Evolutionary conservation across 2,888 invertebrate genomes (phyloP), one percentile per base, ranked within the genome.

Genomic region (Epistrophe eligans): DNA sequence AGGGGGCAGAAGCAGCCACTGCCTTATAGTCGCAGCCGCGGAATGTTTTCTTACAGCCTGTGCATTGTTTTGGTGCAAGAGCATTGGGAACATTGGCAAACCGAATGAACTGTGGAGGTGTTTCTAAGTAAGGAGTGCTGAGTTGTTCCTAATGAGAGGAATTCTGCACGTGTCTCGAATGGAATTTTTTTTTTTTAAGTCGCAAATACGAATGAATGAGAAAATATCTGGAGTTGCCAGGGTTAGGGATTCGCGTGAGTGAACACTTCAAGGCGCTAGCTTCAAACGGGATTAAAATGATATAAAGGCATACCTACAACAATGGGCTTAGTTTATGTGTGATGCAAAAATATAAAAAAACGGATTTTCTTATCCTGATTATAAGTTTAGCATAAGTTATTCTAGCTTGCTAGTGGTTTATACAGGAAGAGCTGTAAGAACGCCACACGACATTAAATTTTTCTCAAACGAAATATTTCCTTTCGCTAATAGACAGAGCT

Each of bases 111-210:
- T 79, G 52, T 66, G 70, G 58, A 84, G 84, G 84, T 84, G 76
- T 79, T 58, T 77, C 76, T 76, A 55, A 72, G 66, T 72, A 80
- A 84, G 76, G 80, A 80, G 76, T 84, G 74, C 76, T 84, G 74
- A 24, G 24, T 66, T 76, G 71, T 50, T 45, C 66, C 43, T 71
- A 80, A 80, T 80, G 66, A 72, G 79, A 57, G 52, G 76, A 80
- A 80, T 76, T 64, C 43, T 72, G 71, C 84, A 84, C 84, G 84
- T 84, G 80, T 76, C 45, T 70, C 66, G 76, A 80, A 80, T 80
- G 71, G 71, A 76, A 84, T 84, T 64, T 57, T 52, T 79, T 32
- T 24, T 57, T 52, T 79, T 32, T 24, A 11, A 24, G n/a, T 17
- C n/a, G 10, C 50, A 60, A 79, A 55, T 40, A 32, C 48, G 48